Conservation (phyloP, 2,113 vertebrate species). For the Sakesphorus luctuosus region DNA sequence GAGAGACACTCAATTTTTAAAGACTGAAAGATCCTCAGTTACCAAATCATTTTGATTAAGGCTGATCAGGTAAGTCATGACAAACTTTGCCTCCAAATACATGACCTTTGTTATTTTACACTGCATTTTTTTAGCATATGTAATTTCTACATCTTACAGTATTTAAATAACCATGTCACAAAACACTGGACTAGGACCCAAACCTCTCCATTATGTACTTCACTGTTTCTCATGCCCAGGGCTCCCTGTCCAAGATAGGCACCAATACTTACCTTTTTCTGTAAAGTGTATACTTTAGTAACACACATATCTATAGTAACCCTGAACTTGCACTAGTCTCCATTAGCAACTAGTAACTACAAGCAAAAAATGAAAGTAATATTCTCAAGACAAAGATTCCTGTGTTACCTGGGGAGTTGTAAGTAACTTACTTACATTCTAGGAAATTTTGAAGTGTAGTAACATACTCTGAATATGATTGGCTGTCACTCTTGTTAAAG, state of each 20-base stretch:
- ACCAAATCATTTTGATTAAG: background rate
- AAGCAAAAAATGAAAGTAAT: background rate
- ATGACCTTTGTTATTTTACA: background rate
- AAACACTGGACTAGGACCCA: background rate
- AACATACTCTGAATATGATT: conserved; percentile 78
- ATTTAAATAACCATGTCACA: background rate
- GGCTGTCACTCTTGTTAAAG: conserved; percentile 77
- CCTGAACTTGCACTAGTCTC: background rate
- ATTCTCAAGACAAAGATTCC: background rate
- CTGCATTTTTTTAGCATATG: background rate
- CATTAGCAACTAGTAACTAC: background rate
- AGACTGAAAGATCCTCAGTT: background rate
- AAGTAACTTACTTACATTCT: conserved; percentile 73
- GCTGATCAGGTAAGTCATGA: background rate
- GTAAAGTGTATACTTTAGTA: background rate
- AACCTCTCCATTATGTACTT: background rate
- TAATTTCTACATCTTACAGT: background rate
- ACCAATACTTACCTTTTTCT: background rate
- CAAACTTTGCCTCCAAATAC: background rate
- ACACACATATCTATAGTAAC: background rate
- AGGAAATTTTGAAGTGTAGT: conserved; percentile 82
- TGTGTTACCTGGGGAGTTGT: background rate
- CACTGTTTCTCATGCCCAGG: background rate
- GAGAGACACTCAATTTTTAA: background rate
- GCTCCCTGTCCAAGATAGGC: background rate